Evolutionary conservation across 2,113 vertebrate species (phyloP), one percentile per base, ranked within the genome.

Genomic region (Ageneiosus marmoratus): DNA sequence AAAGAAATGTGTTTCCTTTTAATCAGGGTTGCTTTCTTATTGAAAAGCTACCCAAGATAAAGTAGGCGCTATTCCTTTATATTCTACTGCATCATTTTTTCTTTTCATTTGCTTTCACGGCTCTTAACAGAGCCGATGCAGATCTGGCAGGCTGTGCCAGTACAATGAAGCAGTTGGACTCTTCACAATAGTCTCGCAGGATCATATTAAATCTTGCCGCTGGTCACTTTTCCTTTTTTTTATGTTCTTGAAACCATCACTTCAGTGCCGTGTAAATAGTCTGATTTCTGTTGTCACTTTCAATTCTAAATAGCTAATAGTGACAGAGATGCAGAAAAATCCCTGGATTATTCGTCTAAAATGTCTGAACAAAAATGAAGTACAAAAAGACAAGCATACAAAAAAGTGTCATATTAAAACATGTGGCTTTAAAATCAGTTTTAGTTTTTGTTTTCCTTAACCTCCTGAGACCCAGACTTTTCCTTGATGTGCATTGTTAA

Each of bases 21-120:
- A 87, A 85, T 87, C 83, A 87, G 70, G 5, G 27, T 44, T 81
- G 75, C 86, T 75, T 79, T 80, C 81, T 85, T 85, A 83, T 85
- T 87, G 77, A 84, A 83, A 32, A 44, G 79, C 76, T 83, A 80
- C 72, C 84, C 77, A 55, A 73, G 65, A 85, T 82, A 85, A 81
- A 73, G 48, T 44, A 77, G 81, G 53, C 84, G 51, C 77, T 56
- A 51, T 82, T 83, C 77, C 77, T 85, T 87, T 80, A 73, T 87
- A 85, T 83, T 34, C 56, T 63, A 55, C 55, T 55, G 18, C 83
- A 82, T 80, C 62, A 75, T 84, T 83, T 78, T 79, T 80, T 76
- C 70, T 83, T 85, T 87, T 85, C 80, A 80, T 80, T 83, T 58
- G 51, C 18, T 73, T 84, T 80, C 70, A 20, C 77, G 85, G 80